Base-by-base conservation (phyloP, 1,140 invertebrate species). In the Drosophila ambigua region DNA sequence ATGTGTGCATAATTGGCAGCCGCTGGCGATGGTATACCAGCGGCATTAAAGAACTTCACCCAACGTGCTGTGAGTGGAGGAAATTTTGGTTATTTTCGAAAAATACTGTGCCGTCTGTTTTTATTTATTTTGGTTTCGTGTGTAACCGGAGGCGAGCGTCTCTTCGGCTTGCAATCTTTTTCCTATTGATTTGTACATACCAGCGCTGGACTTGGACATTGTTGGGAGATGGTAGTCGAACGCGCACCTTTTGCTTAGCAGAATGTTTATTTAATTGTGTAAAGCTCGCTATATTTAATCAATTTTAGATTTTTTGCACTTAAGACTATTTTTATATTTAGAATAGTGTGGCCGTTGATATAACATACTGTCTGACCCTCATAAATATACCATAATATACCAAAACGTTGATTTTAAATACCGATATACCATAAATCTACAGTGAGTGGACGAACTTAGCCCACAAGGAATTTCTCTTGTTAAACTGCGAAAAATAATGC, bases 21-120 rank as follows among this genome's bases (percentile, higher is more conserved):
- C 53, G 95, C 94, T 39, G 94, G 94, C 2, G 94, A 93, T 5
- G 96, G 96, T 66, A 97, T 95, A 4, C 96, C 96, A 63, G 96
- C 95, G 51, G 95, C 94, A 8, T 93, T 94, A 92, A 97, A 97
- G 91, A 97, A 97, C 62, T 94, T 95, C 5, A 96, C 93, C 96
- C 96, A 97, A 60, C 74, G 71, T 24, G 72, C 90, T 92, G 57
- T n/a, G 48, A 66, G 51, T 43, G 8, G 0, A 11, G 11, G 8
- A 15, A 15, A 7, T 23, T 2, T 23, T 44, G 43, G 35, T 58
- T 59, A 50, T 43, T 24, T 35, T 43, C 4, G 7, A 4, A 41
- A 28, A 52, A 16, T 23, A 4, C 20, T 20, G 20, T 20, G 20
- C 35, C 35, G 35, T 39, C 35, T 39, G 2, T 9, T 5, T 60